Evolutionary conservation across 2,113 vertebrate species (phyloP), one percentile per base, ranked within the genome.

Genomic region (Microtus montanus): DNA sequence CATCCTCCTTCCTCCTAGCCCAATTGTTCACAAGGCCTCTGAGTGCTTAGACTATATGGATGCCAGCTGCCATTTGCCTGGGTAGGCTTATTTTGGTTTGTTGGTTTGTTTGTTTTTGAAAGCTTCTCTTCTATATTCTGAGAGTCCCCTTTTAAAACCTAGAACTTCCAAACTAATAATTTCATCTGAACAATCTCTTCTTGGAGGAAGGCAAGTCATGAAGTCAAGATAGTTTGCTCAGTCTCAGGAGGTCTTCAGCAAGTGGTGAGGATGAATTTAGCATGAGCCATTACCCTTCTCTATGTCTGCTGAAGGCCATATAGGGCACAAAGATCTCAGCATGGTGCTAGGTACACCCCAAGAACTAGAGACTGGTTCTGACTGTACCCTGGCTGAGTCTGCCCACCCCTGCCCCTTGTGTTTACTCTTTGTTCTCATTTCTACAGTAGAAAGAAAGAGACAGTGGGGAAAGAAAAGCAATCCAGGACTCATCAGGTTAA

Each of bases 371-470:
- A 33, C 30, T 7, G 20, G 22, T 8, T 73, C 73, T 17, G 66
- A 41, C 20, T 35, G 30, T 35, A 71, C 9, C 12, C 1, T 1
- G 7, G 44, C 4, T 1, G 4, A 41, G 2, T 26, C 58, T 33
- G 6, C 24, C 30, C 22, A 0, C 26, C 14, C 9, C 3, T 1
- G 6, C 54, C 13, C n/a, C 66, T 12, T 38, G 13, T 7, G 49
- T 24, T 88, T 35, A 70, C 33, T 73, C 61, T 19, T 26, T 17
- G 41, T 64, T 66, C 70, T 44, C 17, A 73, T 14, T 54, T 33
- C 3, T 1, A 7, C 26, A 24, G 9, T 20, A 13, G 15, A 13
- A 4, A 13, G 15, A 13, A 4, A 38, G 38, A n/a, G 1, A 8
- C 12, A 38, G 2, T 0, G 9, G 7, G 49, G 13, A 24, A 10